Evolutionary conservation across 2,797 vertebrate species (phyloP).

Genomic region (Galagoides demidoff): DNA sequence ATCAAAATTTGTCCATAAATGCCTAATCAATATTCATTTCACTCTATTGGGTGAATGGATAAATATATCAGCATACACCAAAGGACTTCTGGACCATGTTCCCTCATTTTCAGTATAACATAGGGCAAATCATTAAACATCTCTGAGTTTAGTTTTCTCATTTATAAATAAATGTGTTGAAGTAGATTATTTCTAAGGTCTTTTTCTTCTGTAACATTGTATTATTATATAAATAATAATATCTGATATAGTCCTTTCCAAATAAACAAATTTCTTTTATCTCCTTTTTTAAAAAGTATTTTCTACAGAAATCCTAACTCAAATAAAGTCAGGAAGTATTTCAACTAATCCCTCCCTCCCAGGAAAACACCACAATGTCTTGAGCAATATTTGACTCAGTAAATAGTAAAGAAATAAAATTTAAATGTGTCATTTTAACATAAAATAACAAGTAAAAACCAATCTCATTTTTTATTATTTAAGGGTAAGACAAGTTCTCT

Average conservation of each 20-base stretch:
- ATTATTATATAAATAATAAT: background rate
- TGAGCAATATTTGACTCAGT: background rate
- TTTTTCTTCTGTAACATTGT: background rate
- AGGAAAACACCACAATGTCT: background rate
- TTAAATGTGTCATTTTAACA: background rate
- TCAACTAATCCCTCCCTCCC: background rate
- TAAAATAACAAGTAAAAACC: background rate
- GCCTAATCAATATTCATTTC: background rate
- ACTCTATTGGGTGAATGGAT: rapidly evolving
- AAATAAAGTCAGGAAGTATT: background rate
- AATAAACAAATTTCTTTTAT: background rate
- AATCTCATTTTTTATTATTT: background rate
- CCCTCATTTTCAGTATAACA: background rate
- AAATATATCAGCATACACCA: rapidly evolving
- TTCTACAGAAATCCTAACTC: background rate
- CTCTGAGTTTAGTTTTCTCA: background rate
- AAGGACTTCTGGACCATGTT: background rate
- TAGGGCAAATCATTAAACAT: background rate
- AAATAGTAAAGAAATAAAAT: background rate
- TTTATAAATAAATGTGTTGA: background rate
- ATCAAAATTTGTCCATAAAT: background rate
- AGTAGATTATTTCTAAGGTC: background rate
- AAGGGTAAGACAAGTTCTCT: background rate
- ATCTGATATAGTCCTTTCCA: background rate
- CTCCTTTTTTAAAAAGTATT: background rate